These are phyloP conservation scores for Notarius quadriscutis DNA, from an alignment of 2,113 vertebrate genomes.

Conservation along the genomic window DNA sequence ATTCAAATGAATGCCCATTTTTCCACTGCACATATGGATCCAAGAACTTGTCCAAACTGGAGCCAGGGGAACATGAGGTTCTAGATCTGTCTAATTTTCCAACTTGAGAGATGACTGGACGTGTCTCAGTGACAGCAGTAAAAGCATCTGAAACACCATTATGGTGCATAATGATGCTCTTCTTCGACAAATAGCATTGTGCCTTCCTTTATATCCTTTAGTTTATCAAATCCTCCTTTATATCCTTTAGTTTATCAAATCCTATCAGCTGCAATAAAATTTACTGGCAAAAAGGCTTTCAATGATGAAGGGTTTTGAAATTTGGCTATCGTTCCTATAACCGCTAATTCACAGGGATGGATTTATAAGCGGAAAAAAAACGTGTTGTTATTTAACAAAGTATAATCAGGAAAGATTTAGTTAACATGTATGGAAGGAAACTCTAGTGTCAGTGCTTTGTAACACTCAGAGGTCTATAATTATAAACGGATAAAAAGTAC, in stretches of 20 bases:
- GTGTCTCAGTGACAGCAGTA: background rate
- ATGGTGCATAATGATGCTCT: background rate
- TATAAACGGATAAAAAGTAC: background rate
- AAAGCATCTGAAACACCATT: background rate
- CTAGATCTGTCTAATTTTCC: background rate
- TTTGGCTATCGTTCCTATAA: background rate
- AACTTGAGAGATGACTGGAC: background rate
- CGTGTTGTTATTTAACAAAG: background rate
- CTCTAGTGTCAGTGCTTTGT: background rate
- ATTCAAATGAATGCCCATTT: background rate
- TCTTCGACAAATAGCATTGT: background rate
- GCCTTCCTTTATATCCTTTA: background rate
- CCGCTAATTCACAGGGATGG: background rate
- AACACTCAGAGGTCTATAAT: background rate
- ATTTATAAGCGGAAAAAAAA: background rate
- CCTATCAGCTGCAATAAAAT: background rate
- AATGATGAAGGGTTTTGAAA: background rate
- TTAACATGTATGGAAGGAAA: background rate
- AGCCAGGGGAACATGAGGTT: background rate
- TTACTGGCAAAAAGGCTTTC: background rate
- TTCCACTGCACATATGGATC: background rate
- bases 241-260: background rate
- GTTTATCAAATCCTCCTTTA: background rate
- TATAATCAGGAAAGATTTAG: background rate
- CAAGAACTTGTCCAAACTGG: background rate